These are phyloP conservation scores for Brachypodius melanocephalos DNA, from an alignment of 2,113 vertebrate species.

Conservation along the genomic window DNA sequence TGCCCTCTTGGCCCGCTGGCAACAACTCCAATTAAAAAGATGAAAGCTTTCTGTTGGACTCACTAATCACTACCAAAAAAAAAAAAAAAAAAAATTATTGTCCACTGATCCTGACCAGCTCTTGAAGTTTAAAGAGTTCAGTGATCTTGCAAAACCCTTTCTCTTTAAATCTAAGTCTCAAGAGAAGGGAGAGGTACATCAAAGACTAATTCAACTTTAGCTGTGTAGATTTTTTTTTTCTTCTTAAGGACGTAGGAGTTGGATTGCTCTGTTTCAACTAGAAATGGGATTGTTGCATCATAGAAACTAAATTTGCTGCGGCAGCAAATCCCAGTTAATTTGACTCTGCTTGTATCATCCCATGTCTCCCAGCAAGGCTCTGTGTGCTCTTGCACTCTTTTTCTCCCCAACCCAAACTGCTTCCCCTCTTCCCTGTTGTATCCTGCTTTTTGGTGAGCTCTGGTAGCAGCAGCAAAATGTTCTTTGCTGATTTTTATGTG, in stretches of 20 bases:
- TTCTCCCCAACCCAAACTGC: background rate
- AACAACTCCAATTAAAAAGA: background rate
- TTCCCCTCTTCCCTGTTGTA: background rate
- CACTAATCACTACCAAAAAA: background rate
- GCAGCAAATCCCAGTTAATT: constrained; percentile 60
- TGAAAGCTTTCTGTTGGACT: constrained; percentile 9
- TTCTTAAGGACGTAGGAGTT: constrained; percentile 57
- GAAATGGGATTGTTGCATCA: constrained; percentile 66
- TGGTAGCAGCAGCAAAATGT: background rate
- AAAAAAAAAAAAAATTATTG: background rate
- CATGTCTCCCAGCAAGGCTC: constrained; percentile 44
- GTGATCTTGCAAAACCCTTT: constrained; percentile 63
- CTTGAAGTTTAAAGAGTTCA: constrained; percentile 52
- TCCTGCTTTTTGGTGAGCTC: background rate
- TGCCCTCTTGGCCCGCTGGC: background rate
- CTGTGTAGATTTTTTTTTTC: constrained; percentile 9
- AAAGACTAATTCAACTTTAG: constrained; percentile 59
- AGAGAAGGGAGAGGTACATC: constrained; percentile 68
- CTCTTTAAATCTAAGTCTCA: constrained; percentile 57
- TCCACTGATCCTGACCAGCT: constrained; percentile 32
- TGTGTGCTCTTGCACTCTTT: background rate
- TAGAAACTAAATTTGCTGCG: constrained; percentile 56
- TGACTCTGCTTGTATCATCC: constrained; percentile 50
- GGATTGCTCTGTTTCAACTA: constrained; percentile 65
- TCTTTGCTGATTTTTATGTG: background rate